These are phyloP conservation scores for Torymus tubicola DNA, from an alignment of 2,888 invertebrate genomes.

Conservation along the genomic window DNA sequence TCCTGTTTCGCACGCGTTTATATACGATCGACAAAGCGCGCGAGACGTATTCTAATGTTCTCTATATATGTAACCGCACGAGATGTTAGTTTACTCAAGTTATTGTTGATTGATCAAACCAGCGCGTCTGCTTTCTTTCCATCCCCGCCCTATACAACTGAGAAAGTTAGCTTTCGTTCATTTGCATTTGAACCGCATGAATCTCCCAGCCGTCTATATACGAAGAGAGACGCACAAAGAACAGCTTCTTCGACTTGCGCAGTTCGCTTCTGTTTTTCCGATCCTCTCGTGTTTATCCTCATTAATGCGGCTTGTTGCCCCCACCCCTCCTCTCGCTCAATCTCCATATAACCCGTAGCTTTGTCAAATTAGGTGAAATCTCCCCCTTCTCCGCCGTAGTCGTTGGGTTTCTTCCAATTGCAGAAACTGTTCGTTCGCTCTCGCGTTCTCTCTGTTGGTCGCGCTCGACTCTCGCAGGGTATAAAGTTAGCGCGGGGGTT, in stretches of 20 bases:
- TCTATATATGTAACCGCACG: not conserved
- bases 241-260: not conserved
- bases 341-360: conserved; percentile 47
- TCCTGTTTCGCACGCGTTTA: too few relatives aligned
- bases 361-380: conserved; percentile 31
- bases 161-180: not conserved
- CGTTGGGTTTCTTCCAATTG: not conserved
- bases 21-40: too few relatives aligned
- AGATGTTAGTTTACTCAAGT: conserved; percentile 10
- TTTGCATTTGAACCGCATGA: conserved; percentile 42
- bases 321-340: conserved; percentile 44
- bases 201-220: not conserved
- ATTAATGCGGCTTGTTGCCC: conserved; percentile 42
- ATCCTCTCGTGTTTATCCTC: conserved; percentile 48
- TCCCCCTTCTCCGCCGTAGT: not conserved
- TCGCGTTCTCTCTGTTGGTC: not conserved
- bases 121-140: conserved; percentile 10
- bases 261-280: conserved; percentile 13
- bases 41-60: too few relatives aligned
- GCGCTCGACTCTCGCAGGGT: conserved; percentile 56
- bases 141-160: not conserved
- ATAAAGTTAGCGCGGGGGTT: conserved; percentile 60
- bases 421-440: not conserved
- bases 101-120: conserved; percentile 41
- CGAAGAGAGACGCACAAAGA: too few relatives aligned